Base-by-base conservation (phyloP, 2,797 vertebrate genomes). In the Artibeus jamaicensis region DNA sequence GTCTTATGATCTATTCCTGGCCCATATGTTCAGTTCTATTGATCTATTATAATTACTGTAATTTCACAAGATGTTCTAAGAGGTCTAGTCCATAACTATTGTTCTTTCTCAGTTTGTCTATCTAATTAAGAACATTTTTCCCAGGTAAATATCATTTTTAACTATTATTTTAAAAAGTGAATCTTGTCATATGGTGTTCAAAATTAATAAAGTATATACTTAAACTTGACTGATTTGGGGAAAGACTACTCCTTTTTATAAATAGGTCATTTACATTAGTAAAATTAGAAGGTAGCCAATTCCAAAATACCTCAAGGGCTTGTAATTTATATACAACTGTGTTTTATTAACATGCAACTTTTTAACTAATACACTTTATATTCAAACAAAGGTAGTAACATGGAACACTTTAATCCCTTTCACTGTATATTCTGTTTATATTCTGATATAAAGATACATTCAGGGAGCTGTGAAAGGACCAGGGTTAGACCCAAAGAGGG, bases 261-360 rank as follows among this genome's bases (percentile, higher is more conserved):
- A 95, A 84, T 15, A 68, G 39, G 19, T 73, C 65, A 9, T 74
- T 71, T 95, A 89, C 48, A 18, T 44, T 77, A 37, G 6, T 90
- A 42, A 81, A 81, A 79, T 67, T 57, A 93, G 76, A 93, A 42
- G 50, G 76, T 91, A 42, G 68, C 55, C 76, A 89, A 81, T 89
- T 90, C 46, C 46, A 73, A 39, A 83, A 71, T 89, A 86, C 48
- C 55, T 73, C 46, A 42, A 73, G 32, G 16, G 37, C n/a, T 87
- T 65, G 12, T 53, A 65, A 77, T 82, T 37, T 5, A n/a, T 74
- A 44, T 62, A 76, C 85, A 94, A 89, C 42, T 92, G 59, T 3
- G 62, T 85, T 85, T 85, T 65, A 77, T 74, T 93, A 84, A 46
- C 11, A 68, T 86, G 37, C 5, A 70, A 0, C 16, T 70, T 89